A percentile compares a stretch with the other conserved stretches of the same genome.
Evolutionary conservation across 2,113 vertebrate species (phyloP).

Genomic region (Paraplagusia blochii): DNA sequence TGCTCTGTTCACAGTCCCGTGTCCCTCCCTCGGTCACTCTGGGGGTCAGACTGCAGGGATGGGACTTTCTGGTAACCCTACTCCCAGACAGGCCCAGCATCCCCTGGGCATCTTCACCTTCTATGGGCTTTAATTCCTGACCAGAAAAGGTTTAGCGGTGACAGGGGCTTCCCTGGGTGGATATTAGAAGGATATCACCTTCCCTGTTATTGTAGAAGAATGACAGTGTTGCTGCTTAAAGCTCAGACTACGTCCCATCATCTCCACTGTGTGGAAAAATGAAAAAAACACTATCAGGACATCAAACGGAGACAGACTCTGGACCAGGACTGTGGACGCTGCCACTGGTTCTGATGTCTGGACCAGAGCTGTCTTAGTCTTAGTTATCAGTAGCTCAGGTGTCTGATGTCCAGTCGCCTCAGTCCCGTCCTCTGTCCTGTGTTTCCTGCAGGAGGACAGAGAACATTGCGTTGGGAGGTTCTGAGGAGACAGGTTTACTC

Average conservation of each 20-base stretch:
- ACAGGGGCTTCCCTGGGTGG: conserved; percentile 76
- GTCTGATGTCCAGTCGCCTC: no score
- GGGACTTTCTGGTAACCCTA: conserved; percentile 76
- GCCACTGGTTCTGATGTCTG: no score
- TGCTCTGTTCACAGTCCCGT: conserved; percentile 51
- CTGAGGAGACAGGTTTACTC: conserved; percentile 78
- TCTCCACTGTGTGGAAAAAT: no score
- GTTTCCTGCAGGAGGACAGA: not conserved
- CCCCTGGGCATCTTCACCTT: conserved; percentile 55
- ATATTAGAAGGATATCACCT: conserved; percentile 89
- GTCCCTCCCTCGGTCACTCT: conserved; percentile 48
- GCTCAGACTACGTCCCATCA: no score
- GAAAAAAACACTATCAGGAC: no score
- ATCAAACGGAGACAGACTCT: no score
- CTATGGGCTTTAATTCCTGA: conserved; percentile 73
- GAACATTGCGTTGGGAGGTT: conserved; percentile 50
- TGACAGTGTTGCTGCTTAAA: conserved; percentile 67
- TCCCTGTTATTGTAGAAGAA: conserved; percentile 69
- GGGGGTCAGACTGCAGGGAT: conserved; percentile 43
- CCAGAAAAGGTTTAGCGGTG: conserved; percentile 61
- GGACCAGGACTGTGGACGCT: no score
- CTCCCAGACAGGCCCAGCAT: conserved; percentile 53
- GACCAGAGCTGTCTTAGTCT: no score
- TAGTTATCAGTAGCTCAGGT: no score
- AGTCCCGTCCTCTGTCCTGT: no score